Base-by-base conservation (phyloP, 2,113 vertebrate species). In the Gymnobelideus leadbeateri region DNA sequence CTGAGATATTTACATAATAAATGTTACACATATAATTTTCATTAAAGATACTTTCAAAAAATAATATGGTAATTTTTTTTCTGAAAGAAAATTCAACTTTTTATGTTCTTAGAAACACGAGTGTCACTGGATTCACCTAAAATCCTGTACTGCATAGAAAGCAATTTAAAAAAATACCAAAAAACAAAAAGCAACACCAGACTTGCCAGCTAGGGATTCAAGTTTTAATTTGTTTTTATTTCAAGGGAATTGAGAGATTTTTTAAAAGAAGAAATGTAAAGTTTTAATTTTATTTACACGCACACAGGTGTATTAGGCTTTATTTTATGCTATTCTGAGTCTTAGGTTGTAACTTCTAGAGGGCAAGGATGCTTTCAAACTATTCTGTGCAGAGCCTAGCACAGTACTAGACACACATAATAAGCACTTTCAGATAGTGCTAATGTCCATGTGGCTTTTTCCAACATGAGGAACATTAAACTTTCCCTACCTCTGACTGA, bases 201-300 rank as follows among this genome's bases (percentile, higher is more conserved):
- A 57, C 55, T 57, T 31, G 91, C 94, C 77, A 53, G 28, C 19
- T 89, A 53, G 1, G 4, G 9, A 37, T 68, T 50, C 14, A 0
- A 92, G 19, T 89, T 23, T 91, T 97, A 89, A 68, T 93, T 90
- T 89, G 61, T 51, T 31, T 57, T 94, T 90, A 90, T 68, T 68
- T 53, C 91, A 95, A 89, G 51, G 37, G 4, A 7, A 89, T 53
- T 77, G 55, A 89, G 89, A 37, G 0, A 53, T 61, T 23, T n/a
- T 91, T 57, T 52, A 21, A 55, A 47, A 92, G 51, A 90, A 92
- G 43, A 89, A 91, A 92, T 14, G 92, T 23, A 4, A 37, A 25
- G 21, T n/a, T 92, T 91, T 54, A 43, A 5, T 61, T 89, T 31
- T 91, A 16, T 89, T 47, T 47, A 51, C 53, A 46, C 84, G 3